phyloP scores from a whole-genome alignment of 2,888 invertebrate genomes.

The Halictus ligatus region DNA sequence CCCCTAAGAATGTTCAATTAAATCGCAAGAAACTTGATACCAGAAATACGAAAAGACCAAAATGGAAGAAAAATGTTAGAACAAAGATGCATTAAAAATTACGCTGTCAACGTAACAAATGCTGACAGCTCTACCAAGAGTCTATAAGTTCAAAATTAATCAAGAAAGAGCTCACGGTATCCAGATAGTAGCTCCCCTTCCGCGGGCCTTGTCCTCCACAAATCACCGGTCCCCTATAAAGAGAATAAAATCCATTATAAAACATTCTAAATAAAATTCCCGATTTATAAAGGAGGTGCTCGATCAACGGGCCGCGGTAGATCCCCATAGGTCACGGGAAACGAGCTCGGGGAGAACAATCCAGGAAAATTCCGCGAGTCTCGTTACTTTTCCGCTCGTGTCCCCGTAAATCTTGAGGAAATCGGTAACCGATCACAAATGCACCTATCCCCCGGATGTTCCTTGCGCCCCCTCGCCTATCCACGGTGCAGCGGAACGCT shows the following conservation, averaged over 20 bases:
- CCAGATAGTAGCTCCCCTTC: neutral
- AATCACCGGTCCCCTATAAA: neutral
- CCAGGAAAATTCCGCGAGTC: neutral
- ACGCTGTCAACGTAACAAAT: neutral
- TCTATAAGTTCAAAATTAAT: neutral
- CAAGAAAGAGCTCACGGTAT: neutral
- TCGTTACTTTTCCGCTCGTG: neutral
- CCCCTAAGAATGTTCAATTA: no score
- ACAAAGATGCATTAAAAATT: neutral
- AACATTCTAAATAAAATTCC: neutral
- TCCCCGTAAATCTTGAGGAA: constrained; percentile 13
- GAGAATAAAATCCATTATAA: neutral
- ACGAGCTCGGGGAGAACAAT: neutral
- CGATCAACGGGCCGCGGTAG: neutral
- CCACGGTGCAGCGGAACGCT: neutral
- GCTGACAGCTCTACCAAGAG: neutral
- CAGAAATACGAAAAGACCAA: no score
- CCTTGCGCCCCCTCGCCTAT: neutral
- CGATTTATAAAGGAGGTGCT: neutral
- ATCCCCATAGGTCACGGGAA: neutral
- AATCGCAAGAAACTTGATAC: no score
- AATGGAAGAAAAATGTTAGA: no score
- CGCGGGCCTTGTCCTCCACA: neutral
- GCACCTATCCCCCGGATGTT: neutral
- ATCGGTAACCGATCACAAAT: constrained; percentile 36